These are phyloP conservation scores for Thalassaphorura encarpata DNA, from an alignment of 1,140 invertebrate species.

Conservation along the genomic window DNA sequence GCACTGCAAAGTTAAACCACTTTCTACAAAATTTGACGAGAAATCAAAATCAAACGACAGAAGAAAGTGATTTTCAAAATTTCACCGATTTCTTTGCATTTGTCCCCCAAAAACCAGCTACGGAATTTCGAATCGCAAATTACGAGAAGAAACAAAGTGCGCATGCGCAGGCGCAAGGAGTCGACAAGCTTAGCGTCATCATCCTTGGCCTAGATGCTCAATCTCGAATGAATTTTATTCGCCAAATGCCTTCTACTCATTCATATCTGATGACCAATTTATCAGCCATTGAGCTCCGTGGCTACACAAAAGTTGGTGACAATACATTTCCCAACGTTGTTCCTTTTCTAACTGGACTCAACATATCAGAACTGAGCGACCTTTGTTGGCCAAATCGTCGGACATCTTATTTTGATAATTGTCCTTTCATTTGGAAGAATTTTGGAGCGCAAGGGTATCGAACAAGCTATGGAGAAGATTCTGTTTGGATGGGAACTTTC, in stretches of 20 bases:
- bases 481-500: slow-evolving; percentile 37
- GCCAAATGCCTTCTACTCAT: slow-evolving; percentile 45
- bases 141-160: not conserved
- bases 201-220: slow-evolving; percentile 49
- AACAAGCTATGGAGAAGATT: slow-evolving; percentile 70
- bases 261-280: slow-evolving; percentile 38
- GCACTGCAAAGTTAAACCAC: slow-evolving; percentile 12
- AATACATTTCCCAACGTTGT: slow-evolving; percentile 37
- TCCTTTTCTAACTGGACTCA: slow-evolving; percentile 56
- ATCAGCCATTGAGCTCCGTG: slow-evolving; percentile 34
- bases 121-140: slow-evolving; percentile 36
- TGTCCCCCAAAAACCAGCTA: slow-evolving; percentile 38
- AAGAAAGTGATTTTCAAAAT: slow-evolving; percentile 33
- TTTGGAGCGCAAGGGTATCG: slow-evolving; percentile 56
- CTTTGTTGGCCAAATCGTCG: slow-evolving; percentile 35
- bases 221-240: slow-evolving; percentile 47
- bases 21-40: too few relatives aligned
- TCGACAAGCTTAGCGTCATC: slow-evolving; percentile 34
- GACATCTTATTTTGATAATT: slow-evolving; percentile 50
- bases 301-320: slow-evolving; percentile 38
- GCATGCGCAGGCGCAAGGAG: not conserved
- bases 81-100: slow-evolving; percentile 61
- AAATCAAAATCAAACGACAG: not conserved
- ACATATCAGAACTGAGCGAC: slow-evolving; percentile 46
- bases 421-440: slow-evolving; percentile 69